Base-by-base conservation (phyloP, 2,797 vertebrate genomes). In the Lagodon rhomboides region DNA sequence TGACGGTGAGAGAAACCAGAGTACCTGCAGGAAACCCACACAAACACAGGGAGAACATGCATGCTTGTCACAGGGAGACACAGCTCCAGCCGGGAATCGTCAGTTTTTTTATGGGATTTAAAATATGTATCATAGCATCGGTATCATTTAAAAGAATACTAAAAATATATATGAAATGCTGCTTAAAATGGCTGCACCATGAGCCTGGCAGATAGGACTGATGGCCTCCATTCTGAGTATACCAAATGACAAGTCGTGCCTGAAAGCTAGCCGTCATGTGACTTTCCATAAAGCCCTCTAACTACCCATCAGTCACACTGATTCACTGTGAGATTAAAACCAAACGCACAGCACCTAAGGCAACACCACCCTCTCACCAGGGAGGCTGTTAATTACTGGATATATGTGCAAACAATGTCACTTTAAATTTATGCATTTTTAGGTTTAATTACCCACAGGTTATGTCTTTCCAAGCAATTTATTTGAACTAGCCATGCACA, bases 381-480 rank as follows among this genome's bases (percentile, higher is more conserved):
- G 50, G 70, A 82, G 71, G 43, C 55, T 78, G 87, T 85, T 94
- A 91, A 92, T 94, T 92, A 83, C 82, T 85, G 70, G 27, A 76
- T 88, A 70, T 84, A 87, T 77, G 84, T 87, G 85, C 73, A 87
- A 89, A 88, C 79, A 86, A 70, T 86, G 87, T 88, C 87, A 93
- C 64, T 69, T 75, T 71, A 74, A 87, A 94, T 93, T 77, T 79
- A 88, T 84, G 72, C 65, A 79, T 85, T 91, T 38, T 78, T 84
- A 71, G 66, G 51, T 84, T 89, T 90, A 91, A 91, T 92, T 90
- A 85, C 71, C 83, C 83, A 86, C 74, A 84, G 88, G 87, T 89
- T 85, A 76, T 74, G 38, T 84, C 65, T 82, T 89, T 88, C 73
- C 69, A 68, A 75, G 82, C 75, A 78, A 72, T 88, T 86, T 91